Evolutionary conservation across 2,888 invertebrate genomes (phyloP).

Genomic region (Nysson spinosus): DNA sequence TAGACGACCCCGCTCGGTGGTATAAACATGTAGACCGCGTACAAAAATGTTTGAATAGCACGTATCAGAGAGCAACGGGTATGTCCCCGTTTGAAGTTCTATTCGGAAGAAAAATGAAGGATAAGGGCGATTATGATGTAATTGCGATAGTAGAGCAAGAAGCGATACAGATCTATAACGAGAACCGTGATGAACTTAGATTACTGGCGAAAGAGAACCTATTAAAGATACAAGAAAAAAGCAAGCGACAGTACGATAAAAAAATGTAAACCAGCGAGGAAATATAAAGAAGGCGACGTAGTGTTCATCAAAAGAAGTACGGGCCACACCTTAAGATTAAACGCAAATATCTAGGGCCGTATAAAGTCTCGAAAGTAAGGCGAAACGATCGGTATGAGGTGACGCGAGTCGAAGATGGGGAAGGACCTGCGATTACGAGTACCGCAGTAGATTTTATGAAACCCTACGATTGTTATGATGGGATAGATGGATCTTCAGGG

Average conservation of each 20-base stretch:
- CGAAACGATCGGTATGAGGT: conserved; percentile 48
- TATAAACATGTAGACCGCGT: neutral
- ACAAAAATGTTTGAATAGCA: conserved; percentile 4
- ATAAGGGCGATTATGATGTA: conserved; percentile 27
- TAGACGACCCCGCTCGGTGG: neutral
- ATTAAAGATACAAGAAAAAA: conserved; percentile 56
- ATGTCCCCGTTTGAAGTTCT: conserved; percentile 39
- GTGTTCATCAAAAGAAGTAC: conserved; percentile 46
- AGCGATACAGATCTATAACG: conserved; percentile 23
- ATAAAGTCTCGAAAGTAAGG: conserved; percentile 37
- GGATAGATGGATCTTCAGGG: too few relatives aligned
- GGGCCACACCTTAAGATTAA: conserved; percentile 49
- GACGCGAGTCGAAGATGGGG: conserved; percentile 29
- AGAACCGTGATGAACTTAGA: conserved; percentile 35
- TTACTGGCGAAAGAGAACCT: conserved; percentile 36
- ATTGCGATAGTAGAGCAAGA: conserved; percentile 40
- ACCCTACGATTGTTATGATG: conserved; percentile 5
- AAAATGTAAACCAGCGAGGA: conserved; percentile 46
- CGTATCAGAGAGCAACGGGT: conserved; percentile 27
- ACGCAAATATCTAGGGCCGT: conserved; percentile 49
- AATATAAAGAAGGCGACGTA: conserved; percentile 44
- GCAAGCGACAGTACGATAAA: conserved; percentile 38
- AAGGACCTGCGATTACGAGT: conserved; percentile 39
- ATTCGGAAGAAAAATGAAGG: conserved; percentile 33
- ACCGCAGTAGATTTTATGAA: conserved; percentile 47